Evolutionary conservation across 2,113 vertebrate genomes (phyloP), one percentile per base, ranked within the genome.

Genomic region (Ceyx melanurus): DNA sequence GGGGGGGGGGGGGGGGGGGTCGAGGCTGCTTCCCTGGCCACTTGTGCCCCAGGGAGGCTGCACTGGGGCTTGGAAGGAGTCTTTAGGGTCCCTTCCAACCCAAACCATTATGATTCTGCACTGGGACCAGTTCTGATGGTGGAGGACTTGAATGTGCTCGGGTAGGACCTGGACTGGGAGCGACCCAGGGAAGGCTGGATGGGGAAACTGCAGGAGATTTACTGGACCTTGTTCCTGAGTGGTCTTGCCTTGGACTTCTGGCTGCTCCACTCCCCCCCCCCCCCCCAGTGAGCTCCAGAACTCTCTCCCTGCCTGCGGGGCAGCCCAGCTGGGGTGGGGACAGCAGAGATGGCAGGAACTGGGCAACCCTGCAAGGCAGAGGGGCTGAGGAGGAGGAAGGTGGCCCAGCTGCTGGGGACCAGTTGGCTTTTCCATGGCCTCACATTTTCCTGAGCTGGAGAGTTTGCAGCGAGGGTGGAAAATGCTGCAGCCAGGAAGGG

Each of bases 341-440:
- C 4, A 3, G 18, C 15, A 4, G 29, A 46, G 31, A 4, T 46
- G 18, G 20, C 0, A 0, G 45, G n/a, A 82, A 31, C 73, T 53
- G 57, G 26, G n/a, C 35, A 51, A 2, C 9, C 20, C 54, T 88
- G 71, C 2, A 11, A 66, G 25, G 20, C 3, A 5, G 48, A 46
- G 40, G 53, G 48, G 16, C 58, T 68, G 90, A 80, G 82, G 54
- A 72, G 67, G 54, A 83, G 28, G 56, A 76, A 76, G 83, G 45
- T 70, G 45, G 53, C 65, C 35, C 2, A 2, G 80, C 37, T 78
- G 61, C 65, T 0, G 13, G 57, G 58, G 40, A 46, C 4, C 0
- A 5, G 51, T 31, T 76, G 73, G 29, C 13, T 82, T 94, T 94
- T 96, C 93, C 77, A 90, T 61, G 70, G 73, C 66, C 46, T 95